These are phyloP conservation scores for Drosophila prolongata DNA, from an alignment of 2,888 invertebrate species.

Conservation along the genomic window DNA sequence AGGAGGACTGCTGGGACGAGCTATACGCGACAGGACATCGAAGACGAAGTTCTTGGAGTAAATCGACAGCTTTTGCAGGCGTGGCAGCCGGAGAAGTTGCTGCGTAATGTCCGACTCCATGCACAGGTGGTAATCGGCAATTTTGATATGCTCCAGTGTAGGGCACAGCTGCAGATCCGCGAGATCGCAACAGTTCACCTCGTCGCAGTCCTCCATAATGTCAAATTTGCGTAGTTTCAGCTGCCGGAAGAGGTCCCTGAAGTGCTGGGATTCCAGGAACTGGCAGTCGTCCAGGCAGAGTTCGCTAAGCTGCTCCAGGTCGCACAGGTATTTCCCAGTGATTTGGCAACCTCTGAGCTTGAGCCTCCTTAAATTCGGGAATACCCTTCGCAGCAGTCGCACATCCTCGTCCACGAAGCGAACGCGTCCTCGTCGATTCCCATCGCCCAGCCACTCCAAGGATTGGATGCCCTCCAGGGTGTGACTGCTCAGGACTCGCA, in stretches of 20 bases:
- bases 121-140: constrained; percentile 78
- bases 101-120: constrained; percentile 72
- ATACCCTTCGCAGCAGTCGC: constrained; percentile 59
- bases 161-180: constrained; percentile 67
- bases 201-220: constrained; percentile 79
- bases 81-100: constrained; percentile 66
- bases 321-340: constrained; percentile 68
- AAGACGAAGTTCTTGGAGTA: constrained; percentile 78
- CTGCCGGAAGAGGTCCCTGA: constrained; percentile 69
- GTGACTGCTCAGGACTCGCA: constrained; percentile 60
- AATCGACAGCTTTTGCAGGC: constrained; percentile 68
- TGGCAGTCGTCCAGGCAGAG: constrained; percentile 72
- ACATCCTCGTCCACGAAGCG: constrained; percentile 76
- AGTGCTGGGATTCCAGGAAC: constrained; percentile 69
- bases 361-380: constrained; percentile 62
- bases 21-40: constrained; percentile 72
- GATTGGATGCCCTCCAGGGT: constrained; percentile 45
- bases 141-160: constrained; percentile 76
- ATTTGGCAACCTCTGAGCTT: constrained; percentile 70
- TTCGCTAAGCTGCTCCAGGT: constrained; percentile 54
- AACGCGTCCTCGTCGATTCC: constrained; percentile 43
- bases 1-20: constrained; percentile 46
- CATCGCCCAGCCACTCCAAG: constrained; percentile 59
- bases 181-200: constrained; percentile 77
- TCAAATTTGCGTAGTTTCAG: constrained; percentile 71